Percentiles rank a stretch among this genome's conserved stretches.
Evolutionary conservation across 2,888 invertebrate species (phyloP).

Genomic region (Epirrhoe alternata): DNA sequence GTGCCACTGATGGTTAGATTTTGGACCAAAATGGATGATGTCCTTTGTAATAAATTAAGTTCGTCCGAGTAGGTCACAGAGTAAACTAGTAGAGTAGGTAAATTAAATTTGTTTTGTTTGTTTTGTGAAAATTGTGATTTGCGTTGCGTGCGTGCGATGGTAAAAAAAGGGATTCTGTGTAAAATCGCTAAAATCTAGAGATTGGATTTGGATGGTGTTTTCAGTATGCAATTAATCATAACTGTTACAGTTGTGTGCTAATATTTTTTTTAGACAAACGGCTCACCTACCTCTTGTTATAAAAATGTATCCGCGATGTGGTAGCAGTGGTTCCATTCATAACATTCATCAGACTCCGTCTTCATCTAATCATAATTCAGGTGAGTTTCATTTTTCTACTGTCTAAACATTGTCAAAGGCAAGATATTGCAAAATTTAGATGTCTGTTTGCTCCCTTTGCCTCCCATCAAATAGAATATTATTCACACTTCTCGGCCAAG

Average conservation of each 20-base stretch:
- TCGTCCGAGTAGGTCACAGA: no score
- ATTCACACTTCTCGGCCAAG: no score
- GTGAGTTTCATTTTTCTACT: slow-evolving; percentile 63
- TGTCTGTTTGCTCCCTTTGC: no score
- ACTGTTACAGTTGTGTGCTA: not conserved
- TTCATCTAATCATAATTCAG: slow-evolving; percentile 92
- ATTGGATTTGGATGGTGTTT: not conserved
- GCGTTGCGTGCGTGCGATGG: no score
- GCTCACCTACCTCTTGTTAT: slow-evolving; percentile 19
- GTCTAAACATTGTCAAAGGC: not conserved
- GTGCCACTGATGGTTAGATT: no score
- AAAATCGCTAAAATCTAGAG: not conserved
- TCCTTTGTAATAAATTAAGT: no score
- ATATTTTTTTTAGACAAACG: not conserved
- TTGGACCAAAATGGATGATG: no score
- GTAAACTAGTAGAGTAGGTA: no score
- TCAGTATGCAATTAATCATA: not conserved
- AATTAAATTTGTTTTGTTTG: no score
- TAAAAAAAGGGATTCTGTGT: not conserved
- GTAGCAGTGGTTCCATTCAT: slow-evolving; percentile 91
- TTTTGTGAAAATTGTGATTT: no score
- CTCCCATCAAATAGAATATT: no score
- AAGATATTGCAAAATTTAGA: not conserved
- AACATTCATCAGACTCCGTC: slow-evolving; percentile 91
- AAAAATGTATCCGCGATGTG: slow-evolving; percentile 89